Evolutionary conservation across 2,113 vertebrate species (phyloP), one percentile per base, ranked within the genome.

Genomic region (Catagonus wagneri): DNA sequence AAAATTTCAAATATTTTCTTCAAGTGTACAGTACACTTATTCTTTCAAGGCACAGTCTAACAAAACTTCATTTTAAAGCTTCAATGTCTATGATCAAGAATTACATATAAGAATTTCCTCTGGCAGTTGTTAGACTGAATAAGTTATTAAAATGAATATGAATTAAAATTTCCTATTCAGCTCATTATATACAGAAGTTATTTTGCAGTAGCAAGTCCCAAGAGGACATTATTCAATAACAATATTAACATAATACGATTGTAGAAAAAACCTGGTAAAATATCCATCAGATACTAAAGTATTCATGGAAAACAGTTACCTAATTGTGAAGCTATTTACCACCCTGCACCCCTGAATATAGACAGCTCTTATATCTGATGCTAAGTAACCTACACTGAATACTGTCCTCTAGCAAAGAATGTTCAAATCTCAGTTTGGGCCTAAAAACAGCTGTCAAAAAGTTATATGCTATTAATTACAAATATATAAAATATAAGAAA

Each of bases 141-240:
- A 90, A 79, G 27, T 75, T 72, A 90, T 69, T 96, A 83, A 95
- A 96, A 83, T 91, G 11, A 76, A 36, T 94, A 74, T 65, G 16
- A 69, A 93, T 83, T 85, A 86, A 97, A 93, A 74, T 85, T 66
- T 95, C 17, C 20, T 69, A 56, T 39, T 94, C 14, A 50, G 16
- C 10, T 83, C 20, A 93, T 85, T 81, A 83, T 44, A 68, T 68
- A 69, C 15, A 54, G 89, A 97, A 94, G 44, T 54, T 83, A 93
- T 69, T 69, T 83, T 93, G 15, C 9, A 83, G 27, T 23, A 79
- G 13, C 15, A 83, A 90, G 32, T 50, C 29, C 32, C 25, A 58
- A 80, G 36, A 81, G 63, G 63, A 69, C 22, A 65, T 19, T 90
- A 65, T 13, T 90, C 89, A 95, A 12, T 52, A 93, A 34, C 23